phyloP scores from a whole-genome alignment of 2,113 vertebrate genomes.

The Hucho hucho region DNA sequence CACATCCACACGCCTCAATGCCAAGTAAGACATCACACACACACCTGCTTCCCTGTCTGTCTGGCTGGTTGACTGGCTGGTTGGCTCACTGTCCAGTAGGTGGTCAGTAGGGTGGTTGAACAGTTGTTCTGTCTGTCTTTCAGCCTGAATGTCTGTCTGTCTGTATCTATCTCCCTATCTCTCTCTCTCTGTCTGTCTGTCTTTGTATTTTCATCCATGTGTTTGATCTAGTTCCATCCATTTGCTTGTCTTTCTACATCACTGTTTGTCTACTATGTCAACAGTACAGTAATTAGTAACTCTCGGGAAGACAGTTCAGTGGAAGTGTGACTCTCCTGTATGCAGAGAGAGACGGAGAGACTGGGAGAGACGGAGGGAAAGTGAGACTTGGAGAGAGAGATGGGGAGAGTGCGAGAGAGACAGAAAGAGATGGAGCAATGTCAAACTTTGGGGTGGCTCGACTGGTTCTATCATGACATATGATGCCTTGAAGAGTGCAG shows the following conservation, averaged over 20 bases:
- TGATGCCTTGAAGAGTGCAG: no score
- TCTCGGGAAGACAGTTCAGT: background rate
- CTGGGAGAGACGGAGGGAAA: no score
- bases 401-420: no score
- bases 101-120: background rate
- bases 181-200: no score
- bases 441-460: no score
- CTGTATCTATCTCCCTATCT: no score
- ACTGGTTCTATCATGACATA: no score
- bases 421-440: no score
- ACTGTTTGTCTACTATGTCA: background rate
- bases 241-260: slow-evolving; percentile 4
- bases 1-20: slow-evolving; percentile 77
- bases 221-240: no score
- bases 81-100: background rate
- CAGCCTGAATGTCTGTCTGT: background rate
- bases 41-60: background rate
- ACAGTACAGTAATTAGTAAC: no score
- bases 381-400: no score
- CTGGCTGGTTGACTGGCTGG: background rate
- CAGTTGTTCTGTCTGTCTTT: background rate
- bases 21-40: slow-evolving; percentile 81
- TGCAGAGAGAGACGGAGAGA: slow-evolving; percentile 14
- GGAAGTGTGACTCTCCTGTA: slow-evolving; percentile 13
- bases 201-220: slow-evolving; percentile 2